Base-by-base conservation (phyloP, 2,113 vertebrate genomes). In the Bos indicus region DNA sequence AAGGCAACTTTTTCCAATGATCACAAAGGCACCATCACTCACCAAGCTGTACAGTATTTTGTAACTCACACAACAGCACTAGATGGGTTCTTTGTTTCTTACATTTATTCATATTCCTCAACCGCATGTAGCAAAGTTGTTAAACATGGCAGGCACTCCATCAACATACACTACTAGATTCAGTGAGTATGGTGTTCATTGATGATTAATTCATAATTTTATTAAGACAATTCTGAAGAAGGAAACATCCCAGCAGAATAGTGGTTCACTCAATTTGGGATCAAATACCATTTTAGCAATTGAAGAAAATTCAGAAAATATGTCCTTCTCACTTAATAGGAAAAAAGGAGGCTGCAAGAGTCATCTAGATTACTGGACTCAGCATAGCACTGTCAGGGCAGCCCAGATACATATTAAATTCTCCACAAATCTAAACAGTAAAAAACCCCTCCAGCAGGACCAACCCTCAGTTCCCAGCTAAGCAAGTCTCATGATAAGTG, bases 281-380 rank as follows among this genome's bases (percentile, higher is more conserved):
- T 84, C 74, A 96, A 82, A 95, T 74, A 85, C 36, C 33, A 60
- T 91, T 85, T 94, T 60, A 71, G 84, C 43, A 67, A 5, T 30
- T 78, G 60, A 86, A 60, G 51, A 88, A 15, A 93, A 86, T 80
- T 95, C 54, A 71, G 85, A 93, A 82, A 95, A 97, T 7, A n/a
- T 43, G 6, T 77, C 51, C 36, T 96, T 84, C 60, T 94, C 10
- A 16, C 90, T 92, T 88, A 93, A 89, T n/a, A 78, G 54, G 36
- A 56, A 23, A 36, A 92, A 67, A 86, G 80, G 40, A 91, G 4
- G 19, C 67, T 89, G 19, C 40, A 43, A 71, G 86, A 67, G 17
- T 84, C 33, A 77, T 13, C 5, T 80, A 83, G 48, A n/a, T 85
- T 78, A 57, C 46, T 64, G 11, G 54, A 89, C 33, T 62, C 54